Conservation (phyloP, 2,888 invertebrate genomes). For the Lordiphosa andalusiaca region DNA sequence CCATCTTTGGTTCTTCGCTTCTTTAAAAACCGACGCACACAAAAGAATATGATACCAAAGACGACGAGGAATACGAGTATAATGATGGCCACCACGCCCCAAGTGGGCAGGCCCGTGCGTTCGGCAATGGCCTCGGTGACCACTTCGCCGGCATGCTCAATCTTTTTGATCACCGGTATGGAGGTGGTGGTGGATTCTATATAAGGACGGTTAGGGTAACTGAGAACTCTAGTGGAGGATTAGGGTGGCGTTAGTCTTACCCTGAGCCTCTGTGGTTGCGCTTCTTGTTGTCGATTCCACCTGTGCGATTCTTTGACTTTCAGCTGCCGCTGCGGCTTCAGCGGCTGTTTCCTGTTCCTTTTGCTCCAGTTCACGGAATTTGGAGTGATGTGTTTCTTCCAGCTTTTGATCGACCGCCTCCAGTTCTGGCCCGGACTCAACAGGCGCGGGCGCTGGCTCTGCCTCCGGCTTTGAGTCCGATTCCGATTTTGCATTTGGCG, state of each 20-base stretch:
- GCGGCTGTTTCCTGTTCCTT: conserved; percentile 45
- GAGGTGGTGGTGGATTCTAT: conserved; percentile 68
- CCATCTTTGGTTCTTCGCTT: conserved; percentile 96
- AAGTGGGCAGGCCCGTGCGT: conserved; percentile 89
- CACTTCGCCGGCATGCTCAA: conserved; percentile 81
- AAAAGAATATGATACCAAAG: conserved; percentile 93
- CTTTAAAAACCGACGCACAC: conserved; percentile 94
- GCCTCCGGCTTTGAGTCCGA: conserved; percentile 64
- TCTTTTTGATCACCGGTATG: conserved; percentile 74
- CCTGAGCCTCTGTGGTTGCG: conserved; percentile 74
- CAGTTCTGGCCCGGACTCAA: conserved; percentile 58
- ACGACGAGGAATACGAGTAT: conserved; percentile 90
- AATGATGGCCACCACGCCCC: conserved; percentile 91
- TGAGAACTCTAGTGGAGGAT: not conserved
- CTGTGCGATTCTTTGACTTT: conserved; percentile 74
- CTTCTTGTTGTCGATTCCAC: conserved; percentile 70
- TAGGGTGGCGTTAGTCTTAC: conserved; percentile 37
- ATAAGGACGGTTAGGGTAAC: too few species aligned
- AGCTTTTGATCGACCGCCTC: conserved; percentile 71
- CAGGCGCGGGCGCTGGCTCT: conserved; percentile 52
- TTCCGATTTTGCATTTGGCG: conserved; percentile 76
- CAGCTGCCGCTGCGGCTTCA: conserved; percentile 45
- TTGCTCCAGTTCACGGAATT: conserved; percentile 66
- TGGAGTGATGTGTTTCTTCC: conserved; percentile 74
- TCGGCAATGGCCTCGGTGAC: conserved; percentile 84